Evolutionary conservation across 2,888 invertebrate genomes (phyloP), one percentile per base, ranked within the genome.

Genomic region (Caenorhabditis doughertyi): DNA sequence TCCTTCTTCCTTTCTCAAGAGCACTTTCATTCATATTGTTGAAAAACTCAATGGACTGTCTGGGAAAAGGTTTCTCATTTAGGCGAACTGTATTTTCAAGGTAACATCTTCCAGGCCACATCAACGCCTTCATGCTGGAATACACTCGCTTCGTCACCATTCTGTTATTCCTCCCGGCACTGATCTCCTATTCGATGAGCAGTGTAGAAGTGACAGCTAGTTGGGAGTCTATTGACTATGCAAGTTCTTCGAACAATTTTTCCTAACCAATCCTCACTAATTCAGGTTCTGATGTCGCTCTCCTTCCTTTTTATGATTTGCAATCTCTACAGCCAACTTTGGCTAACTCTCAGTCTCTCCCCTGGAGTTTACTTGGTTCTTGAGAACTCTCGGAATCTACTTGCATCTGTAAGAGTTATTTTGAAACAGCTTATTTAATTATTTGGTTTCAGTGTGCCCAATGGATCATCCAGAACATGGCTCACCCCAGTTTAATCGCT

Each of bases 211-310:
- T 90, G 16, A 90, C 90, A 35, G 91, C 91, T 3, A 88, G 89
- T 44, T 91, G 91, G 91, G 91, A 91, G 58, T 88, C 88, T 42
- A 91, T 91, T 42, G 91, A 91, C 71, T 89, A 89, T 77, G 91
- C 91, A 56, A 83, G 89, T 77, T 72, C 16, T 44, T 27, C 0
- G 55, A 29, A 51, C 7, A 49, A 47, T 49, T 49, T 49, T 21
- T 23, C 25, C 11, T 13, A n/a, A 29, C 1, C 27, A 58, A 16
- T 13, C 56, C n/a, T 21, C 7, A 11, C 2, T 11, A 29, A n/a
- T 86, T 32, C 72, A 90, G 90, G 84, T 87, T 4, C 71, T 90
- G 18, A 89, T 90, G 84, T 67, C 79, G 21, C 81, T 90, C 47
- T 89, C 89, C 27, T 79, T 89, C 62, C 53, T 90, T 8, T 90